Evolutionary conservation across 2,113 vertebrate genomes (phyloP).

Genomic region (Tauraco erythrolophus): DNA sequence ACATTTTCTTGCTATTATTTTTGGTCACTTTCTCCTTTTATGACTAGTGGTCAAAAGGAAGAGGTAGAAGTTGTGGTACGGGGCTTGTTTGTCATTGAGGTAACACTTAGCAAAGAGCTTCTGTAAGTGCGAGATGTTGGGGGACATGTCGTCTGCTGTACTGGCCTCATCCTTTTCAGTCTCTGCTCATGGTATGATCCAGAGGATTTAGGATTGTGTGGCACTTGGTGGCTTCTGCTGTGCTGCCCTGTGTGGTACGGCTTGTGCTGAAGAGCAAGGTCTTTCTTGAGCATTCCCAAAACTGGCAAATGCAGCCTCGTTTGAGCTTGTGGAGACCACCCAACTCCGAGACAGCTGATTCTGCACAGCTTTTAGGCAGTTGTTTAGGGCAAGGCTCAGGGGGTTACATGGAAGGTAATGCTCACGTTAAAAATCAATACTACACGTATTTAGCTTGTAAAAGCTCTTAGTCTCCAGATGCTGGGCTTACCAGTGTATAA

Average conservation of each 20-base stretch:
- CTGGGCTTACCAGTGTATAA: neutral
- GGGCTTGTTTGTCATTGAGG: neutral
- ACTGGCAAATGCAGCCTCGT: neutral
- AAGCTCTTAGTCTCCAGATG: neutral
- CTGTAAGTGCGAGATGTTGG: neutral
- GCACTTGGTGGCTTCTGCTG: neutral
- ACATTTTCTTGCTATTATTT: neutral
- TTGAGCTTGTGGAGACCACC: neutral
- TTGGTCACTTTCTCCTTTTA: neutral
- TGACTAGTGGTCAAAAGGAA: neutral
- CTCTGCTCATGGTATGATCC: neutral
- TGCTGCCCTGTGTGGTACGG: neutral
- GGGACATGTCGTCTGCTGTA: neutral
- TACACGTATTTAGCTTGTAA: neutral
- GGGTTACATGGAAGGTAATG: neutral
- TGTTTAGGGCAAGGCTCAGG: neutral
- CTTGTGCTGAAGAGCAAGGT: neutral
- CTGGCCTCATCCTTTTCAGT: neutral
- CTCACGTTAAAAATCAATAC: neutral
- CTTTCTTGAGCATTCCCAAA: neutral
- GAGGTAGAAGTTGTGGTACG: neutral
- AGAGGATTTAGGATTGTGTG: neutral
- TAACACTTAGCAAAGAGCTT: neutral
- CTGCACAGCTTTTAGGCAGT: neutral
- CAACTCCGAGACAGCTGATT: neutral